Conservation (phyloP, 2,888 invertebrate genomes). For the Elmis aenea region DNA sequence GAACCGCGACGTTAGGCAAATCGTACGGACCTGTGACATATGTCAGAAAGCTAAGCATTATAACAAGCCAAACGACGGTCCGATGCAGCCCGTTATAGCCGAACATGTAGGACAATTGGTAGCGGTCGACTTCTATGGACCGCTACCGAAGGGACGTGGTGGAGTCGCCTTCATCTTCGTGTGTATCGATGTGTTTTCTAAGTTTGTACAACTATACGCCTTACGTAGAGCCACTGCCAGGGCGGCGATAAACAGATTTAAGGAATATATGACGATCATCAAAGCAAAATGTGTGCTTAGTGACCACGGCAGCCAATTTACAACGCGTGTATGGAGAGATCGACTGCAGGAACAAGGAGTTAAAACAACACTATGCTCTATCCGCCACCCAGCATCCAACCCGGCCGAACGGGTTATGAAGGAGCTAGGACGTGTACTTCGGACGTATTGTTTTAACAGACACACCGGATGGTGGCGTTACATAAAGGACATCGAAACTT, state of each 20-base stretch:
- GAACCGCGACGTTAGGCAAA: no score
- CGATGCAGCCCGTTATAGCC: constrained; percentile 9
- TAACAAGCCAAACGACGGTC: neutral
- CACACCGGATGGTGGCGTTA: constrained; percentile 16
- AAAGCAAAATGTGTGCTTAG: neutral
- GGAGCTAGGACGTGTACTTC: constrained; percentile 18
- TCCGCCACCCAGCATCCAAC: constrained; percentile 25
- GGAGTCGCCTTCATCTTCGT: constrained; percentile 25
- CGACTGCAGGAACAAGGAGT: constrained; percentile 9
- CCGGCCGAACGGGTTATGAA: constrained; percentile 25
- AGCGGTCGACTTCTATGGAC: constrained; percentile 20
- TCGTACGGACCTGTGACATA: no score
- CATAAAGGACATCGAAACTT: constrained; percentile 9
- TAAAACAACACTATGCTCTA: constrained; percentile 4
- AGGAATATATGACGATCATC: neutral
- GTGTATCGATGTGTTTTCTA: constrained; percentile 24
- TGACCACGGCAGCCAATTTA: no score
- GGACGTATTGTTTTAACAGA: constrained; percentile 16
- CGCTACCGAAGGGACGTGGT: constrained; percentile 17
- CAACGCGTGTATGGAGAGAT: constrained; percentile 18
- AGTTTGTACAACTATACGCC: constrained; percentile 25
- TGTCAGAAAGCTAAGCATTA: constrained; percentile 16
- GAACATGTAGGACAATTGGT: constrained; percentile 18
- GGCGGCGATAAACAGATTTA: no score
- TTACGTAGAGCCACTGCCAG: constrained; percentile 19